phyloP scores from a whole-genome alignment of 1,140 invertebrate genomes.

The Bombus haemorrhoidalis region DNA sequence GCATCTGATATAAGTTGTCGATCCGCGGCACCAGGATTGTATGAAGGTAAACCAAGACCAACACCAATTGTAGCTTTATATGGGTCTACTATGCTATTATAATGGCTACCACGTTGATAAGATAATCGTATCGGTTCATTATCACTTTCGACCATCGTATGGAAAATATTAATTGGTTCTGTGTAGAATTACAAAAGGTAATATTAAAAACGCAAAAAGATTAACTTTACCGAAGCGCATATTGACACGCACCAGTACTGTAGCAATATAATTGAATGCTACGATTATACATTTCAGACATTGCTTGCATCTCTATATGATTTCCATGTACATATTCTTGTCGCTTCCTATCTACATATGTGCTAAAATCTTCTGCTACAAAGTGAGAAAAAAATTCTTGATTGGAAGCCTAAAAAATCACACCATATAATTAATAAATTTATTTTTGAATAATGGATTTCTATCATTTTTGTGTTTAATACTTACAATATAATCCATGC shows the following conservation, averaged over 20 bases:
- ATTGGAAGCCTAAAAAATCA: conserved; percentile 87
- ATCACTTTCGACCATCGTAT: conserved; percentile 88
- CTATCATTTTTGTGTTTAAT: neutral
- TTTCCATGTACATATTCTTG: conserved; percentile 93
- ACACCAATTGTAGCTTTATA: conserved; percentile 93
- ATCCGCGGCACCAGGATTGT: conserved; percentile 91
- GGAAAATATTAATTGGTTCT: conserved; percentile 97
- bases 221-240: neutral
- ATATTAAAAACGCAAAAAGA: neutral
- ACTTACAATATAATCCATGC: conserved; percentile 96
- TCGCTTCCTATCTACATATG: conserved; percentile 92
- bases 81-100: conserved; percentile 96
- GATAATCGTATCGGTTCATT: conserved; percentile 94
- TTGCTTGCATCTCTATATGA: conserved; percentile 96
- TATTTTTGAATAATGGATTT: neutral
- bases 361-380: conserved; percentile 95
- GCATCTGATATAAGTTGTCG: conserved; percentile 91
- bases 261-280: conserved; percentile 97
- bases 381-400: conserved; percentile 96
- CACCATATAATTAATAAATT: conserved; percentile 7
- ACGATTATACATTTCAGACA: conserved; percentile 96
- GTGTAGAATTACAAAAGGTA: conserved; percentile 58
- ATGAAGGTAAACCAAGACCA: conserved; percentile 93
- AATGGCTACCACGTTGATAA: conserved; percentile 95
- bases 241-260: conserved; percentile 85